phyloP scores from a whole-genome alignment of 1,140 invertebrate species.

The Melitaea cinxia region DNA sequence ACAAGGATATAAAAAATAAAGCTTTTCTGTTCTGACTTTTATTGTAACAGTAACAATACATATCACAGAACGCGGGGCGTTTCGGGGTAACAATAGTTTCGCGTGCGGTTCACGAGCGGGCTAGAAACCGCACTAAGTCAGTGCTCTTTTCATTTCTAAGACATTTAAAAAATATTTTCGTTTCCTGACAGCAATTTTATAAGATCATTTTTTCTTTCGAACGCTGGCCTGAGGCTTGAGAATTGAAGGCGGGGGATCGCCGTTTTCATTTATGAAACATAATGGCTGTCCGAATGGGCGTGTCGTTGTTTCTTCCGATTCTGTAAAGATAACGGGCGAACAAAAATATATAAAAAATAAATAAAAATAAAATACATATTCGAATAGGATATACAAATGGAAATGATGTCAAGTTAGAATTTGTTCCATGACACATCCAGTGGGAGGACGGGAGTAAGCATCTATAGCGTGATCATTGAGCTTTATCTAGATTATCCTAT shows the following conservation, averaged over 20 bases:
- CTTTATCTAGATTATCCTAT: conserved; percentile 68
- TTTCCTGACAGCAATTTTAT: conserved; percentile 34
- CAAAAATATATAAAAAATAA: conserved; percentile 73
- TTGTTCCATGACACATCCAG: conserved; percentile 47
- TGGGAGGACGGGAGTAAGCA: conserved; percentile 68
- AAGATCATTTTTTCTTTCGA: conserved; percentile 78
- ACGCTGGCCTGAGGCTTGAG: conserved; percentile 78
- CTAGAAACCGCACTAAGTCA: conserved; percentile 53
- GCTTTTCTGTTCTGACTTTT: conserved; percentile 65
- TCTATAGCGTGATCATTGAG: conserved; percentile 64
- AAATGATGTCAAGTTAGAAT: conserved; percentile 42
- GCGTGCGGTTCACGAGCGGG: conserved; percentile 51
- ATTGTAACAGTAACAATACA: conserved; percentile 81
- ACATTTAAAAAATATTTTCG: conserved; percentile 47
- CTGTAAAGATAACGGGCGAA: conserved; percentile 80
- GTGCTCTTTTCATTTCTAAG: conserved; percentile 45
- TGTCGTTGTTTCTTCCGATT: conserved; percentile 84
- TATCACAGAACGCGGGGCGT: conserved; percentile 81
- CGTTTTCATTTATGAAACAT: conserved; percentile 84
- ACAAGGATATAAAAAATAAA: conserved; percentile 65
- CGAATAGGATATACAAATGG: conserved; percentile 47
- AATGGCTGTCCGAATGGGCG: conserved; percentile 89
- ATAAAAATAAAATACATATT: conserved; percentile 53
- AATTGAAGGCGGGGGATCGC: conserved; percentile 81
- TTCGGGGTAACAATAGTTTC: conserved; percentile 58